These are phyloP conservation scores for Eulemur albifrons DNA, from an alignment of 2,797 vertebrate species.

Conservation along the genomic window DNA sequence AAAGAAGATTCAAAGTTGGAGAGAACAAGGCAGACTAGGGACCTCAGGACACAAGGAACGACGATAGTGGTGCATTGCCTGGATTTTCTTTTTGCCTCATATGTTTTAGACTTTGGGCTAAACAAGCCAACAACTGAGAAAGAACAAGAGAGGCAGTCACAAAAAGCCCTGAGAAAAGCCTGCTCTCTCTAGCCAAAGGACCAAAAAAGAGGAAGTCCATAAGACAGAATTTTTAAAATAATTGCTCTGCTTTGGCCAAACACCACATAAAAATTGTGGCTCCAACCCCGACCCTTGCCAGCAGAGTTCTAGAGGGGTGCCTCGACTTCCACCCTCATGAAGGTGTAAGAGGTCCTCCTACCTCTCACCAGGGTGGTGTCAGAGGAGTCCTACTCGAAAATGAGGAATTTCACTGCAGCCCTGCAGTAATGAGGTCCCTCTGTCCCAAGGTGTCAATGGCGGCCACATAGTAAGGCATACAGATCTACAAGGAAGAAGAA, in stretches of 20 bases:
- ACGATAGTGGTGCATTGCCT: neutral
- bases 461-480: neutral
- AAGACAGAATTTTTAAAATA: neutral
- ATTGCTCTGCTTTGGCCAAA: neutral
- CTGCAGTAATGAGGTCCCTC: neutral
- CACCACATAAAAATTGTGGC: neutral
- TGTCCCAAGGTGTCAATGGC: neutral
- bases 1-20: neutral
- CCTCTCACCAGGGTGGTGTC: neutral
- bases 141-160: neutral
- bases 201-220: neutral
- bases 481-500: neutral
- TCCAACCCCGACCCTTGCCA: neutral
- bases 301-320: neutral
- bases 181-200: neutral
- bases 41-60: neutral
- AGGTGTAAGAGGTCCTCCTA: neutral
- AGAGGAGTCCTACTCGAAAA: neutral
- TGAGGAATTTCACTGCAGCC: neutral
- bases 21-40: neutral
- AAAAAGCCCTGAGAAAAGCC: neutral
- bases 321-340: neutral
- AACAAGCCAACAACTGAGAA: neutral
- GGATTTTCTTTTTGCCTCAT: neutral
- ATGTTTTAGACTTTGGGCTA: neutral